A percentile compares a stretch with the other conserved stretches of the same genome.
These are phyloP conservation scores for Nannobrachium achirus DNA, from an alignment of 2,113 vertebrate species.

Conservation along the genomic window DNA sequence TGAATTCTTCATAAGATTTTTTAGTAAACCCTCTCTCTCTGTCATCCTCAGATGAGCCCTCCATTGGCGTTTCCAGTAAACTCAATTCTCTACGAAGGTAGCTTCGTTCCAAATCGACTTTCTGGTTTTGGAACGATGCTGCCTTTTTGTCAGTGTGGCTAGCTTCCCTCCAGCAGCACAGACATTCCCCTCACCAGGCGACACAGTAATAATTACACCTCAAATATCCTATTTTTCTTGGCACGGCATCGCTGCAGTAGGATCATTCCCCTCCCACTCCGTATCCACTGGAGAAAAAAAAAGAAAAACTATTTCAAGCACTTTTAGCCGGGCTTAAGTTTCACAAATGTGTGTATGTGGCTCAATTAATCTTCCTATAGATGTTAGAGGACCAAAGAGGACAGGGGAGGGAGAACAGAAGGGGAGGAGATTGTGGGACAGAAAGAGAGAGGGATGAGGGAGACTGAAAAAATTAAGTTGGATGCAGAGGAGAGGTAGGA, in stretches of 20 bases:
- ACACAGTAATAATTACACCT: conserved; percentile 22
- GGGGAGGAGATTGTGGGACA: conserved; percentile 4
- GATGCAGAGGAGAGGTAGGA: conserved; percentile 27
- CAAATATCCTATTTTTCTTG: conserved; percentile 21
- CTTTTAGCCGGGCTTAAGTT: conserved; percentile 26
- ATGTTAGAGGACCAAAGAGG: neutral
- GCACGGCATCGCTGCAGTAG: neutral
- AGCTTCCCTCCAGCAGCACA: neutral
- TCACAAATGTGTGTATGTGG: conserved; percentile 29
- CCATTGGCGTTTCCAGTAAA: neutral
- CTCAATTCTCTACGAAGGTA: neutral
- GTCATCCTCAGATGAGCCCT: too few species aligned
- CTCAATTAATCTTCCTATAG: conserved; percentile 44
- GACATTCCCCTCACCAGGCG: neutral
- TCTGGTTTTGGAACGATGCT: too few species aligned
- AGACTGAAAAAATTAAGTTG: neutral
- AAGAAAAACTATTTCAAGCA: conserved; percentile 4
- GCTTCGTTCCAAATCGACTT: neutral
- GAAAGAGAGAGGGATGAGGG: neutral
- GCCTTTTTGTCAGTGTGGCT: conserved; percentile 3
- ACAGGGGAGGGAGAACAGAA: too few species aligned
- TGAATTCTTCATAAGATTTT: too few species aligned
- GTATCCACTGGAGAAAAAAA: conserved; percentile 5
- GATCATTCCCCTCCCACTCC: conserved; percentile 16
- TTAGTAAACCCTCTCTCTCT: too few species aligned